Base-by-base conservation (phyloP, 1,140 invertebrate genomes). In the Drosophila sproati region DNA sequence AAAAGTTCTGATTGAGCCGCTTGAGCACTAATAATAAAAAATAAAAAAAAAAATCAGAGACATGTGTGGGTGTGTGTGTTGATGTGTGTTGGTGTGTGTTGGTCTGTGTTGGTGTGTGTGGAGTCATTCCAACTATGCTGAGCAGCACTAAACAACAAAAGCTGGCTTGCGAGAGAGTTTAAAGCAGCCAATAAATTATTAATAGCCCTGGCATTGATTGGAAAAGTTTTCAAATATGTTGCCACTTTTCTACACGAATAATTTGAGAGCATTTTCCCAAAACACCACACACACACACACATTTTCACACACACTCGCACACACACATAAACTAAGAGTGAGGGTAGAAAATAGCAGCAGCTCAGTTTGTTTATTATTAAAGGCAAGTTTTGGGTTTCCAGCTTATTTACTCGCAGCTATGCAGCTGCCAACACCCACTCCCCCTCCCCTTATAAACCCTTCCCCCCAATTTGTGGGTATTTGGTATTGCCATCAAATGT, bases 181-280 rank as follows among this genome's bases (percentile, higher is more conserved):
- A 89, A 89, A 89, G 78, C 79, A 81, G 85, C 80, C 78, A 89
- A 89, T 89, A 89, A 89, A 89, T 89, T 89, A 89, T 89, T 85
- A 89, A 89, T 89, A 89, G 85, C 85, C 64, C 75, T 78, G 85
- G 85, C 85, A 89, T 89, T 89, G 85, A 89, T 89, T 89, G 85
- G 86, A 89, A 89, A 89, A 89, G 70, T 89, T 89, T 89, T 89
- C 85, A 89, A 89, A 89, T 89, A 89, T 89, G 85, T 89, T 89
- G 85, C 86, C 85, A 89, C 80, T 89, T 89, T 89, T 89, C 85
- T 89, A 89, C 85, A 89, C 85, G 85, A 89, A 89, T 89, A 89
- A 89, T 89, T 89, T 89, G 80, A 73, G 71, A 88, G 77, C 59
- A 80, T 85, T 88, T 85, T 81, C 48, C 63, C 70, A 77, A 74